phyloP scores from a whole-genome alignment of 53 echinoderm and acorn worm genomes.

The Apostichopus leukothele region DNA sequence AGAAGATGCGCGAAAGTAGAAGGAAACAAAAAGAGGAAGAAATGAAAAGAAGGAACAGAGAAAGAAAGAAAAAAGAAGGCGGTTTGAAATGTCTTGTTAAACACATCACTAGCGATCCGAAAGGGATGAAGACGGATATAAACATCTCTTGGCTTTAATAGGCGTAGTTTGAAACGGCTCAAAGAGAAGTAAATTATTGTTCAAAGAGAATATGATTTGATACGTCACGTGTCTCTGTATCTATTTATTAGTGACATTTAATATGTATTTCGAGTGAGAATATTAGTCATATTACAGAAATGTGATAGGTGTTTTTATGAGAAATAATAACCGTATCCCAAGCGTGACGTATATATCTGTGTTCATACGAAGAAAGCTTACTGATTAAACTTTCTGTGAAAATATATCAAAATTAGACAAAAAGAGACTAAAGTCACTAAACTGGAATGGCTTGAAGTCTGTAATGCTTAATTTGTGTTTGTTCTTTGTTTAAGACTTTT shows the following conservation, averaged over 20 bases:
- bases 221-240: not conserved
- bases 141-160: not conserved
- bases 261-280: not conserved
- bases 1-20: not conserved
- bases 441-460: too few species aligned
- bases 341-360: not conserved
- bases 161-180: not conserved
- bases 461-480: too few species aligned
- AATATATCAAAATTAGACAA: too few species aligned
- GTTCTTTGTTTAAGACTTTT: too few species aligned
- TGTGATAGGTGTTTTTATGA: not conserved
- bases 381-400: too few species aligned
- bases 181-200: not conserved
- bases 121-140: not conserved
- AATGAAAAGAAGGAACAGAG: not conserved
- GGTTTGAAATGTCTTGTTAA: conserved; percentile 26
- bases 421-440: too few species aligned
- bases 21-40: not conserved
- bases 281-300: not conserved
- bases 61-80: not conserved
- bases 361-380: too few species aligned
- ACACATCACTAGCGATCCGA: conserved; percentile 22
- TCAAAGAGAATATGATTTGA: not conserved
- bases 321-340: not conserved
- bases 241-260: not conserved